Percentiles rank a stretch among this genome's conserved stretches.
These are phyloP conservation scores for Mormyrus proboscirostris DNA, from an alignment of 2,797 vertebrate species.

Conservation along the genomic window DNA sequence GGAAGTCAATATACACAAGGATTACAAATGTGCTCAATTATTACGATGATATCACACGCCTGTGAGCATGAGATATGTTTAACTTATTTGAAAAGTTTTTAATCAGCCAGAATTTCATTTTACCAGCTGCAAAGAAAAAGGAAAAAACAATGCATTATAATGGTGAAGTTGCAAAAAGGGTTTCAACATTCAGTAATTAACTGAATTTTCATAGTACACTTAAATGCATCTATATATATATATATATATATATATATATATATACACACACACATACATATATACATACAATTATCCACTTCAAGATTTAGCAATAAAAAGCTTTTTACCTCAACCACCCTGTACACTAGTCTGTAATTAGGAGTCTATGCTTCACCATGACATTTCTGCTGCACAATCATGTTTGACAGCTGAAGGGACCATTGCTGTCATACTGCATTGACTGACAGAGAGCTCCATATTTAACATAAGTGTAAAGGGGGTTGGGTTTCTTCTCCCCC, in stretches of 20 bases:
- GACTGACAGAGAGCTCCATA: slow-evolving; percentile 40
- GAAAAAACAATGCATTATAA: background rate
- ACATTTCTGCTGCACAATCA: slow-evolving; percentile 1
- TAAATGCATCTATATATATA: background rate
- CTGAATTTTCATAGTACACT: background rate
- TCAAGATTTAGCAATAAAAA: background rate
- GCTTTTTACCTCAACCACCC: background rate
- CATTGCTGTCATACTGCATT: slow-evolving; percentile 33
- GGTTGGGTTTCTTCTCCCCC: background rate
- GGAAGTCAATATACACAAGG: background rate
- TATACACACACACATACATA: background rate
- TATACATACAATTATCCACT: background rate
- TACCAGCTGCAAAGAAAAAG: background rate
- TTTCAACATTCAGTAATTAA: background rate
- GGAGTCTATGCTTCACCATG: background rate
- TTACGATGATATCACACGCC: background rate
- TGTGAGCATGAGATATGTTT: background rate
- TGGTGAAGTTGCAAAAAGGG: background rate
- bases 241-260: background rate
- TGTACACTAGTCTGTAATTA: background rate
- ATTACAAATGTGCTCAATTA: background rate
- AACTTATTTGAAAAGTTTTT: background rate
- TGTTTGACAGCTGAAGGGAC: slow-evolving; percentile 37
- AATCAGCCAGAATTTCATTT: background rate
- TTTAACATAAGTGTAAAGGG: slow-evolving; percentile 39